phyloP scores from a whole-genome alignment of 1,140 invertebrate genomes.

The Nasonia longicornis region DNA sequence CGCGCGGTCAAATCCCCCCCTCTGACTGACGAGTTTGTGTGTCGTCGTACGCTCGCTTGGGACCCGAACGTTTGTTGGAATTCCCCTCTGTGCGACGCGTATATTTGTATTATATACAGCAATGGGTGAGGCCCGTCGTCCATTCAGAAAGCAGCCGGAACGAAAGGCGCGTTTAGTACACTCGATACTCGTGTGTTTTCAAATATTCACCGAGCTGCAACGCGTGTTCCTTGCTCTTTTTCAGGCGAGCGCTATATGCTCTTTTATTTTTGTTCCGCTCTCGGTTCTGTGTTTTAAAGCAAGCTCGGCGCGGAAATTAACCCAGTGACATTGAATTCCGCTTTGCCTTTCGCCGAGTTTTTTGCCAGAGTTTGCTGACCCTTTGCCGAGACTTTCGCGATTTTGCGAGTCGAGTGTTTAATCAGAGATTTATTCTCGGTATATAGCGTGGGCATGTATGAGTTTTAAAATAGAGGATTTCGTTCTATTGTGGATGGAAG shows the following conservation, averaged over 20 bases:
- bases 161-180: slow-evolving; percentile 7
- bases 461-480: too few relatives aligned
- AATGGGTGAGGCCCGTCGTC: background rate
- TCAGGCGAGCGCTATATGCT: background rate
- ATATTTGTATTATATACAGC: background rate
- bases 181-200: slow-evolving; percentile 30
- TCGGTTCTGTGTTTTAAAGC: background rate
- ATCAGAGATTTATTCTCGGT: too few relatives aligned
- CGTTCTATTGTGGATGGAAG: too few relatives aligned
- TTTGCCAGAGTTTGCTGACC: too few relatives aligned
- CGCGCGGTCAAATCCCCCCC: background rate
- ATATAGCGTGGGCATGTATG: too few relatives aligned
- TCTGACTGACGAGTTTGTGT: background rate
- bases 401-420: too few relatives aligned
- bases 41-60: background rate
- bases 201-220: slow-evolving; percentile 26
- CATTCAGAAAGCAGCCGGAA: background rate
- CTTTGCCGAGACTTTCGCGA: too few relatives aligned
- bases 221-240: background rate
- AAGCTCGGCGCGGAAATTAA: background rate
- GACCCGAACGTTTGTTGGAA: slow-evolving; percentile 1
- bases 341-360: background rate
- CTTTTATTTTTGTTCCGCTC: background rate
- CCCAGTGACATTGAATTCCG: background rate
- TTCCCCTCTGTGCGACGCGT: background rate